Conservation (phyloP, 1,140 invertebrate species). For the Hylaeus volcanicus region DNA sequence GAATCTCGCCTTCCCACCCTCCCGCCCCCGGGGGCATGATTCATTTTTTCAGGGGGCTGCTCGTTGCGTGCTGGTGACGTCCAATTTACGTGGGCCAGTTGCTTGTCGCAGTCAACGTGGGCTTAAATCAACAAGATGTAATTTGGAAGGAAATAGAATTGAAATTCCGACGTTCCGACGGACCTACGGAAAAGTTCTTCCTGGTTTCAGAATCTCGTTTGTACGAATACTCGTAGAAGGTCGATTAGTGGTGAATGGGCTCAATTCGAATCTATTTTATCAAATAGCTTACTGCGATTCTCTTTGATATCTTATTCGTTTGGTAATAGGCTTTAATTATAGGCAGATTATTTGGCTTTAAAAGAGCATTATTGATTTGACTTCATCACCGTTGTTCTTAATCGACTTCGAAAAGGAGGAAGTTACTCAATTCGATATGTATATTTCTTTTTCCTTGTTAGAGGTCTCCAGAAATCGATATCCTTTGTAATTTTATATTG, state of each 20-base stretch:
- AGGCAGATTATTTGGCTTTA: too few species aligned
- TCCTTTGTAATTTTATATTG: too few species aligned
- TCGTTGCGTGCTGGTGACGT: constrained; percentile 56
- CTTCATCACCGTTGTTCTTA: too few species aligned
- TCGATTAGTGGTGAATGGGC: background rate
- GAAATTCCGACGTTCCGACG: background rate
- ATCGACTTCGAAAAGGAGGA: too few species aligned
- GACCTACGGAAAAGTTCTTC: background rate
- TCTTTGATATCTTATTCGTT: too few species aligned
- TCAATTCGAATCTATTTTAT: too few species aligned
- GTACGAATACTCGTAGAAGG: background rate
- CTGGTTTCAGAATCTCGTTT: background rate
- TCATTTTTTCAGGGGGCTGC: constrained; percentile 51
- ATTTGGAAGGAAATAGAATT: constrained; percentile 11
- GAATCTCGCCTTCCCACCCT: constrained; percentile 58
- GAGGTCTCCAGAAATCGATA: too few species aligned
- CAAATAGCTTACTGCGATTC: too few species aligned
- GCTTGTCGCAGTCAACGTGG: constrained; percentile 28
- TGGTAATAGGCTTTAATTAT: too few species aligned
- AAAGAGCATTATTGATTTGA: too few species aligned
- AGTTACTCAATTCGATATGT: too few species aligned
- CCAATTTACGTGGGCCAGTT: constrained; percentile 51
- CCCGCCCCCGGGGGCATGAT: constrained; percentile 40
- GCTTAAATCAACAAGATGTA: constrained; percentile 44
- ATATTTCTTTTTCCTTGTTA: too few species aligned